Conservation (phyloP, 1,140 invertebrate genomes). For the Euura saliciscinereae region DNA sequence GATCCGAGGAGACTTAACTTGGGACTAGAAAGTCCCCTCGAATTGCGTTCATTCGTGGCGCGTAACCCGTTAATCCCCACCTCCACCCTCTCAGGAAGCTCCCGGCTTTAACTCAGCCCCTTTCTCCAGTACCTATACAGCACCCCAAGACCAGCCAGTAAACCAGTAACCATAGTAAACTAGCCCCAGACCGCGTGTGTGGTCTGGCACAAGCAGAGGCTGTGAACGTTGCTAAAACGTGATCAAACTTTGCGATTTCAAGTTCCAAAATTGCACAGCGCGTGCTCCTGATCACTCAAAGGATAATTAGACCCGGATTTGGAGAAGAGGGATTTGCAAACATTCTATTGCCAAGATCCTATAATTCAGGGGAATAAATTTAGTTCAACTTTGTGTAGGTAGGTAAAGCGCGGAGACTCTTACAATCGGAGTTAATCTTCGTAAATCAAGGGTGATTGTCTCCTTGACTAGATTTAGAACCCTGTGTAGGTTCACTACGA, state of each 20-base stretch:
- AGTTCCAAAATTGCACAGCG: not conserved
- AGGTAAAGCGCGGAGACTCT: not conserved
- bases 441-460: not conserved
- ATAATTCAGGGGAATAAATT: no score
- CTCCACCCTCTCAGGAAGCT: slow-evolving; percentile 1
- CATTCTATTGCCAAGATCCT: not conserved
- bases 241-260: not conserved
- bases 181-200: not conserved
- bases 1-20: not conserved
- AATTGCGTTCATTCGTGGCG: slow-evolving; percentile 24
- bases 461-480: not conserved
- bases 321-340: not conserved
- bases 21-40: slow-evolving; percentile 7
- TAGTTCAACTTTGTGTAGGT: no score
- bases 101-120: slow-evolving; percentile 14
- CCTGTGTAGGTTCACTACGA: not conserved
- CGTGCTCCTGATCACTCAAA: not conserved
- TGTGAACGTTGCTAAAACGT: slow-evolving; percentile 4
- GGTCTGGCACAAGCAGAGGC: not conserved
- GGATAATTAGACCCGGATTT: not conserved
- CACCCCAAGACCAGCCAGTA: slow-evolving; percentile 13
- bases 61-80: slow-evolving; percentile 23
- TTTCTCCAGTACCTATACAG: not conserved
- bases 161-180: slow-evolving; percentile 15
- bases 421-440: not conserved